Conservation (phyloP, 2,888 invertebrate genomes). For the Harpagoxenus sublaevis region DNA sequence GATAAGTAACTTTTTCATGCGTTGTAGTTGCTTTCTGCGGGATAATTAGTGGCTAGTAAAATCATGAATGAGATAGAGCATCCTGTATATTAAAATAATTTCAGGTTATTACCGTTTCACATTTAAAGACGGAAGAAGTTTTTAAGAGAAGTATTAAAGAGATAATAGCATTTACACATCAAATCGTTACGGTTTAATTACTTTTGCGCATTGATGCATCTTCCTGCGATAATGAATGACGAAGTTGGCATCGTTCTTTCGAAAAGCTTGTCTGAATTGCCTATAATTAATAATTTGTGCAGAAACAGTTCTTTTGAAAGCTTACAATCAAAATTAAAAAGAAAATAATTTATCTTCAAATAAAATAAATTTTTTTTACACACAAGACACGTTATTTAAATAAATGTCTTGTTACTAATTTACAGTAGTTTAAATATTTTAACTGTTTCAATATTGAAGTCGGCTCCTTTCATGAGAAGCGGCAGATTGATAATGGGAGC, state of each 20-base stretch:
- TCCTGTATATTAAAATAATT: neutral
- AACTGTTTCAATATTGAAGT: slow-evolving; percentile 1
- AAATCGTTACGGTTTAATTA: slow-evolving; percentile 1
- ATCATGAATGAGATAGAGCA: neutral
- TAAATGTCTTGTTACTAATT: neutral
- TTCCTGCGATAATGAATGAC: slow-evolving; percentile 7
- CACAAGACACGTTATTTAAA: neutral
- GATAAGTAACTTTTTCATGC: neutral
- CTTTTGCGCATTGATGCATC: neutral
- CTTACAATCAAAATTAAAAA: neutral
- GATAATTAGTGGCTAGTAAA: neutral
- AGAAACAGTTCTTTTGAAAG: neutral
- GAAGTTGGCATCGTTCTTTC: neutral
- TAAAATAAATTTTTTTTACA: neutral
- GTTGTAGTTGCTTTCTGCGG: neutral
- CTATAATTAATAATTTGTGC: slow-evolving; percentile 26
- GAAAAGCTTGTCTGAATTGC: neutral
- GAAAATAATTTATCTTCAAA: neutral
- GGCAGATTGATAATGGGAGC: slow-evolving; percentile 23
- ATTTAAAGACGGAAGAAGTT: neutral
- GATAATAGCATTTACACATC: slow-evolving; percentile 7
- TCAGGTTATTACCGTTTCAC: neutral
- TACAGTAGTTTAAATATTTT: neutral
- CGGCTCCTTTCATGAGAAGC: slow-evolving; percentile 21
- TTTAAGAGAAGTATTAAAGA: neutral